Conservation (phyloP, 2,797 vertebrate species). For the Danio kyathit region DNA sequence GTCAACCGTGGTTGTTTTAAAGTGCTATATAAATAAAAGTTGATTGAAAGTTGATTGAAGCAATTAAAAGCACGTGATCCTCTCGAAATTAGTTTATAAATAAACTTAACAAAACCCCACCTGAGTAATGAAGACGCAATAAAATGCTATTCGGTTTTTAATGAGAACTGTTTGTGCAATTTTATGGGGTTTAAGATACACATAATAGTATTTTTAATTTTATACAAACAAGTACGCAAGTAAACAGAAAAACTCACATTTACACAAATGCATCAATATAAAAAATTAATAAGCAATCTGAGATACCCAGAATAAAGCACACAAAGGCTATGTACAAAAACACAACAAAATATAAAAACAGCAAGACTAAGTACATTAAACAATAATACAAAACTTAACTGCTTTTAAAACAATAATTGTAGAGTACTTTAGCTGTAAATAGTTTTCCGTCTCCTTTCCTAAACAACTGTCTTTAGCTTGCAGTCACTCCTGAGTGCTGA, state of each 20-base stretch:
- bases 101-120: no score
- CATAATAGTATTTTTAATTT: not conserved
- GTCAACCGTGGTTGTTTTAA: no score
- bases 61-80: no score
- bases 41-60: no score
- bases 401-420: not conserved
- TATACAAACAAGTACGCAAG: not conserved
- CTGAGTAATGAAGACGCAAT: not conserved
- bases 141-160: not conserved
- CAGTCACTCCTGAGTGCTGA: not conserved
- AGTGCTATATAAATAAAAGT: no score
- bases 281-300: not conserved
- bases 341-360: not conserved
- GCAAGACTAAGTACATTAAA: not conserved
- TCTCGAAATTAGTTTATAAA: no score
- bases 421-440: not conserved
- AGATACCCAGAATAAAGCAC: conserved; percentile 29
- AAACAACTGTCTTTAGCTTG: not conserved
- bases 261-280: not conserved
- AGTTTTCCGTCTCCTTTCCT: not conserved
- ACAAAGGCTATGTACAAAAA: not conserved
- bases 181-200: not conserved
- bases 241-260: not conserved
- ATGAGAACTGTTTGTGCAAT: not conserved
- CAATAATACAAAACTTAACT: not conserved